These are phyloP conservation scores for Meloe dianella DNA, from an alignment of 2,888 invertebrate species.

Conservation along the genomic window DNA sequence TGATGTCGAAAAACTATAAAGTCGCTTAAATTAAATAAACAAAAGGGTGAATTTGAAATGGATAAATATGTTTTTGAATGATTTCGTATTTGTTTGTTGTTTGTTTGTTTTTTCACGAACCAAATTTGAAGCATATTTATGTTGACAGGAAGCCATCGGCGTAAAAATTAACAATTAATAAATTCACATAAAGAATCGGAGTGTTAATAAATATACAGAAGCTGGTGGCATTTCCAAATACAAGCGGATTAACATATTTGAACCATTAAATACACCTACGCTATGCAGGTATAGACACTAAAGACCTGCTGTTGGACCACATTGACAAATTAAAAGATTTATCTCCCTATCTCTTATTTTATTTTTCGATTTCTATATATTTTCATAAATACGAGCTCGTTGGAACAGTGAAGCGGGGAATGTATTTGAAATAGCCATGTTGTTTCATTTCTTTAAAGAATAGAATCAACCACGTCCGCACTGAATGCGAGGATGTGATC, in stretches of 20 bases:
- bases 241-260: slow-evolving; percentile 55
- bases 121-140: slow-evolving; percentile 49
- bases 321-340: slow-evolving; percentile 58
- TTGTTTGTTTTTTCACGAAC: not conserved
- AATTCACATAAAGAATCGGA: slow-evolving; percentile 49
- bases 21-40: slow-evolving; percentile 3
- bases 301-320: slow-evolving; percentile 29
- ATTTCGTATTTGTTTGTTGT: not conserved
- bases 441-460: not conserved
- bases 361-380: slow-evolving; percentile 36
- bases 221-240: slow-evolving; percentile 52
- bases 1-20: not conserved
- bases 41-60: not conserved
- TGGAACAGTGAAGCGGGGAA: not conserved
- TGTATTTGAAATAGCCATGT: slow-evolving; percentile 7
- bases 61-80: slow-evolving; percentile 11
- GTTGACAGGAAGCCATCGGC: slow-evolving; percentile 55
- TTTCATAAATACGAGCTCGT: not conserved
- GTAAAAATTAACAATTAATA: slow-evolving; percentile 58
- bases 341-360: slow-evolving; percentile 48
- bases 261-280: slow-evolving; percentile 54
- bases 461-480: slow-evolving; percentile 39
- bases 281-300: slow-evolving; percentile 30
- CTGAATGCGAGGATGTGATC: slow-evolving; percentile 47
- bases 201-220: slow-evolving; percentile 54